Base-by-base conservation (phyloP, 2,797 vertebrate species). In the Semaprochilodus insignis region DNA sequence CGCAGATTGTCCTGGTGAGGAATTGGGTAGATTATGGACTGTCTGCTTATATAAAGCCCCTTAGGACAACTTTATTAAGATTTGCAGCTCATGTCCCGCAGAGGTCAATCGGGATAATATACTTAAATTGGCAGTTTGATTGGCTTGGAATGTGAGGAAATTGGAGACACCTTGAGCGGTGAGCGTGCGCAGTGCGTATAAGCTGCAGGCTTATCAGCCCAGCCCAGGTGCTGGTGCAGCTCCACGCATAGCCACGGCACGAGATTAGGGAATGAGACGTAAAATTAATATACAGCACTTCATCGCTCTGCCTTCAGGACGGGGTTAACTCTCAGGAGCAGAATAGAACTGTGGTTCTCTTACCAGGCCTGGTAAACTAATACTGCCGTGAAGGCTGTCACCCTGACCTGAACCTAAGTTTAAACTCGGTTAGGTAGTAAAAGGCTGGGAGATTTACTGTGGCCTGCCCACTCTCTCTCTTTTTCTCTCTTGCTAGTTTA, bases 91-190 rank as follows among this genome's bases (percentile, higher is more conserved):
- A 48, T 72, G 57, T 82, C 69, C 59, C 19, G 5, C 65, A 17
- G 77, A 85, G 81, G 83, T 88, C 83, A 85, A 75, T 67, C 55
- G 77, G 82, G 44, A 74, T 74, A 75, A 85, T 83, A 78, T 72
- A 82, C 81, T 66, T 85, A 85, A 87, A 85, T 84, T 84, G 83
- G 62, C 59, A 75, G 74, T 81, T 82, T 86, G 88, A 86, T 84
- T 87, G 85, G 81, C 85, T 83, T 72, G 83, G 84, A 88, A 88
- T 87, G 82, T 77, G 78, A 57, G 86, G 81, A 88, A 88, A 89
- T 88, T 81, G 81, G 72, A 88, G 84, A 86, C 82, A 86, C 82
- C 78, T 86, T 86, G 85, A 88, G 88, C 70, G 63, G 54, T 69
- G 79, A 81, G 52, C 19, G 78, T 70, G 63, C 62, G 51, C 25